Percentiles rank a stretch among this genome's conserved stretches.
Conservation (phyloP, 2,113 vertebrate genomes). For the Myiopsitta monachus region DNA sequence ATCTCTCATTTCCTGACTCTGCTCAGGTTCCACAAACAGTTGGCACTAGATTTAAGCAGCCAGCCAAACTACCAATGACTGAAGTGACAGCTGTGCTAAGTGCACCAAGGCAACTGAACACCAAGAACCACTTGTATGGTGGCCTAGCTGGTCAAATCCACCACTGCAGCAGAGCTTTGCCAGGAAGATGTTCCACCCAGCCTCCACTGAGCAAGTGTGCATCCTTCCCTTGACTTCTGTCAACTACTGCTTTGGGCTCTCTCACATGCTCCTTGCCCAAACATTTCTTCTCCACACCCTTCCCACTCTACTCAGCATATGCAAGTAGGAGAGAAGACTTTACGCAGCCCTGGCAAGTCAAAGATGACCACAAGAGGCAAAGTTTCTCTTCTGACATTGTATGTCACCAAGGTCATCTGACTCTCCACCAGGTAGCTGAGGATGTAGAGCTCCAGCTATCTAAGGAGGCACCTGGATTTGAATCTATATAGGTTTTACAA, state of each 20-base stretch:
- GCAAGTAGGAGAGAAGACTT: fast-evolving
- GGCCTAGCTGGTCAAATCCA: neutral
- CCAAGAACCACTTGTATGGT: neutral
- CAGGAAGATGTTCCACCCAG: neutral
- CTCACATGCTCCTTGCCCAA: neutral
- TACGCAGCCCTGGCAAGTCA: neutral
- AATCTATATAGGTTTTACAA: fast-evolving
- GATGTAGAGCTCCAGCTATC: neutral
- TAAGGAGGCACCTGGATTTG: neutral
- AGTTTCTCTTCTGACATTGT: neutral
- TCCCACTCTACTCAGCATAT: fast-evolving
- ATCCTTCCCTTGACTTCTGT: neutral
- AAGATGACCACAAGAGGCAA: neutral
- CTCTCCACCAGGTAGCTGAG: neutral
- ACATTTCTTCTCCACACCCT: neutral
- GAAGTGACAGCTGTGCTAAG: neutral
- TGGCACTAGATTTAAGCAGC: neutral
- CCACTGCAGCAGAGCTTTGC: neutral
- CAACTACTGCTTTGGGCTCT: too few species aligned
- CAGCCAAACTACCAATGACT: neutral
- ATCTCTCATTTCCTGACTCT: neutral
- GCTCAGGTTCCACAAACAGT: neutral
- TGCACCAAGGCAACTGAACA: fast-evolving
- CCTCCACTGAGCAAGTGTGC: fast-evolving
- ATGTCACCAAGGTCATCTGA: neutral